A percentile compares a stretch with the other conserved stretches of the same genome.
Conservation (phyloP, 2,797 vertebrate species). For the Selene dorsalis region DNA sequence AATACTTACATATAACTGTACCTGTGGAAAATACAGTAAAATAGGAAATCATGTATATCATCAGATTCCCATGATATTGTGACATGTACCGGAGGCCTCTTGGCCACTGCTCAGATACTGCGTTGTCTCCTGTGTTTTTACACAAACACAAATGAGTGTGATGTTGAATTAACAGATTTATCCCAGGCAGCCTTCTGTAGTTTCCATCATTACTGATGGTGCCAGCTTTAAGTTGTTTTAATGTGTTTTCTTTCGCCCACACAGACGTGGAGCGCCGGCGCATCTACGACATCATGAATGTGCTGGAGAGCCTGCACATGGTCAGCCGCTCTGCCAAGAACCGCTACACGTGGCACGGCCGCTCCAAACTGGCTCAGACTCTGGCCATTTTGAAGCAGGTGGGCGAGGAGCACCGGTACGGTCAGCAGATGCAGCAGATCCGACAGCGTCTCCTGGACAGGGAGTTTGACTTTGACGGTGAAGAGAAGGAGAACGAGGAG, state of each 20-base stretch:
- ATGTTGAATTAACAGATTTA: not conserved
- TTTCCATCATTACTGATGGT: too few relatives aligned
- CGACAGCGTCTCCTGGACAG: constrained; percentile 85
- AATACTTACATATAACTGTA: too few relatives aligned
- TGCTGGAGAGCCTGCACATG: constrained; percentile 97
- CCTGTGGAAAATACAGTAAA: not conserved
- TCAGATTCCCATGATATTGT: not conserved
- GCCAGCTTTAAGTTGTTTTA: not conserved
- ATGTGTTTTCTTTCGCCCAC: not conserved
- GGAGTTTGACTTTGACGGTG: constrained; percentile 81
- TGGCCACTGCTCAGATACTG: not conserved
- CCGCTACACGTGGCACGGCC: constrained; percentile 93
- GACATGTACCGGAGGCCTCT: not conserved
- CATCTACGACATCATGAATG: constrained; percentile 98
- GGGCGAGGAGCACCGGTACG: constrained; percentile 90
- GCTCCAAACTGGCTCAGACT: constrained; percentile 89
- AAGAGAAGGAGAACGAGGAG: constrained; percentile 85
- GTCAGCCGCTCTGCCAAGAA: constrained; percentile 97
- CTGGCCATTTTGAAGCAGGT: constrained; percentile 88
- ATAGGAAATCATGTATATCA: not conserved
- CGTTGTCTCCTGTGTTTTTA: too few relatives aligned
- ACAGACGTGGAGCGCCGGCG: constrained; percentile 93
- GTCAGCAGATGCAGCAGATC: constrained; percentile 91
- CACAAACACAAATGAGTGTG: not conserved
- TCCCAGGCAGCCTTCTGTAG: not conserved